Base-by-base conservation (phyloP, 2,888 invertebrate species). In the Altica lythri region DNA sequence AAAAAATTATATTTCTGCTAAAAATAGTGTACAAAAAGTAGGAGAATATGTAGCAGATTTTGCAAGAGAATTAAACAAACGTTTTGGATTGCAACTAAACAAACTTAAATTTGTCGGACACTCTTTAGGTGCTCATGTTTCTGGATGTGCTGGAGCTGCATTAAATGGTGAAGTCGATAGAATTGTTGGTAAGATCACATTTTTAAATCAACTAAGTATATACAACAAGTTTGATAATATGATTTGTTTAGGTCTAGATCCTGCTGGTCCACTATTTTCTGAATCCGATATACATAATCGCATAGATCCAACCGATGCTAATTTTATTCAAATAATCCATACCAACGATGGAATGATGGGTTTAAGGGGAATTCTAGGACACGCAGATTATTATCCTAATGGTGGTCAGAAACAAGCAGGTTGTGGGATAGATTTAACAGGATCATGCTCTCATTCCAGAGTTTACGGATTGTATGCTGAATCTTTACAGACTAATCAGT, bases 381-480 rank as follows among this genome's bases (percentile, higher is more conserved):
- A 72, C 46, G 61, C 65, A 8, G 75, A 75, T 62, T 72, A 65
- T 51, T 73, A 55, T 51, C 73, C 73, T 5, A 75, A 75, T 55
- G 72, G 71, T n/a, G 75, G 73, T 12, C 27, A 14, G 4, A 48
- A 25, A 1, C 75, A 74, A 53, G 69, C 70, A 6, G 74, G 73
- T 13, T 75, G 75, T 57, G 67, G 67, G n/a, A 2, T 66, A 2
- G 72, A 73, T 54, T 2, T 68, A 1, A 14, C 55, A 4, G 71
- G 69, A 10, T 42, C 65, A 10, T 80, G 80, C 62, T 64, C 79
- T 1, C 80, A 80, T 64, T 59, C 62, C 0, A 70, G 78, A 17
- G 68, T 80, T 2, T 74, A 75, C 30, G 29, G 63, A 18, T 78
- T 76, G 55, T 79, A 74, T 53, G 73, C 75, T 2, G 79, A 80